These are phyloP conservation scores for Euspilapteryx auroguttella DNA, from an alignment of 2,888 invertebrate species.

Conservation along the genomic window DNA sequence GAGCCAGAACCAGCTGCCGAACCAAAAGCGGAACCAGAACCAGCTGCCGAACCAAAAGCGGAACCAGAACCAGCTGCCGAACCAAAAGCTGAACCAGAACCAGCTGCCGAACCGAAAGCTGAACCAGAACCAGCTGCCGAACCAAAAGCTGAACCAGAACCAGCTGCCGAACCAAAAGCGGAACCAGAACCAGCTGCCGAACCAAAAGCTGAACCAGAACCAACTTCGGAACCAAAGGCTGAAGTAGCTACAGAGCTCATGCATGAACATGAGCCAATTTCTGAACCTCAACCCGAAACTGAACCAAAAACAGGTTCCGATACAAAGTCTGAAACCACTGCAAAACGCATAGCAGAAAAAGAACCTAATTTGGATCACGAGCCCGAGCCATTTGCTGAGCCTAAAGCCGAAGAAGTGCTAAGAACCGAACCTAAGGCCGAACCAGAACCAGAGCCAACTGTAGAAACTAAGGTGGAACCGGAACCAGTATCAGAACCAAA, in stretches of 20 bases:
- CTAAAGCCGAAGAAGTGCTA: conserved; percentile 14
- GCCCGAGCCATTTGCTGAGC: conserved; percentile 8
- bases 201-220: conserved; percentile 17
- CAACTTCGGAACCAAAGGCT: conserved; percentile 14
- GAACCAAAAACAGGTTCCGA: background rate
- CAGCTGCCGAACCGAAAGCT: conserved; percentile 18
- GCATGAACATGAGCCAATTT: conserved; percentile 9
- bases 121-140: conserved; percentile 17
- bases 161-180: conserved; percentile 5
- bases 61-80: conserved; percentile 11
- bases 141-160: conserved; percentile 18
- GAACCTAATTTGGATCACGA: conserved; percentile 13
- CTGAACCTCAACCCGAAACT: conserved; percentile 6
- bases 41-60: conserved; percentile 18
- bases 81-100: conserved; percentile 9
- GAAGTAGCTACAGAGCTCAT: conserved; percentile 20
- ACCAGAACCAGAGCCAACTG: conserved; percentile 15
- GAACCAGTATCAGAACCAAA: conserved; percentile 14
- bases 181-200: conserved; percentile 26
- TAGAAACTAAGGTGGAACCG: conserved; percentile 9
- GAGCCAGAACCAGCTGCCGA: conserved; percentile 16
- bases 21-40: conserved; percentile 19
- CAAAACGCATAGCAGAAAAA: conserved; percentile 13
- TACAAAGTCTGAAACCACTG: background rate
- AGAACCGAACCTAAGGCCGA: conserved; percentile 15